These are phyloP conservation scores for Sialia sialis DNA, from an alignment of 2,113 vertebrate species.

Conservation along the genomic window DNA sequence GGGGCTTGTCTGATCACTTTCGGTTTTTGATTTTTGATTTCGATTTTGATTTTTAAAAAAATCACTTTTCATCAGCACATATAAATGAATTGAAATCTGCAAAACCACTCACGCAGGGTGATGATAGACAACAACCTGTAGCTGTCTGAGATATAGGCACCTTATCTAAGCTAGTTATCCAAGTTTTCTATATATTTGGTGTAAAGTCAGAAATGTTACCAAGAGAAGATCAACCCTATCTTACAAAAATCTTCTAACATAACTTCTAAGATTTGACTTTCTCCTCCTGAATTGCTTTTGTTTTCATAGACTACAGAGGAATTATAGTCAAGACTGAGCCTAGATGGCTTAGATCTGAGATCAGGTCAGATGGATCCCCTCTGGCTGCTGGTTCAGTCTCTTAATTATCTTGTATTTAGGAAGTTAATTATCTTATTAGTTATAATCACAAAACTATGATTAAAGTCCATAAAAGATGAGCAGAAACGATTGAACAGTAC, in stretches of 20 bases:
- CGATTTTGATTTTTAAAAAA: background rate
- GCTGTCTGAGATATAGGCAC: background rate
- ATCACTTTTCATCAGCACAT: background rate
- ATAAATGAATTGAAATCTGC: background rate
- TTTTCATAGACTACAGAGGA: background rate
- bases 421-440: constrained; percentile 16
- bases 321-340: background rate
- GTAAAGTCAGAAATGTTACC: background rate
- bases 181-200: background rate
- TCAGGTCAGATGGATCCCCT: constrained; percentile 20
- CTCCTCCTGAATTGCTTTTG: background rate
- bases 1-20: background rate
- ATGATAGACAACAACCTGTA: background rate
- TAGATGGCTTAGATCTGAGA: background rate
- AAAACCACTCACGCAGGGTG: fast-evolving
- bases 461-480: constrained; percentile 2
- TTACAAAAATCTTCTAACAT: background rate
- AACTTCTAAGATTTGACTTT: background rate
- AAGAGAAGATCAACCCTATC: background rate
- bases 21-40: background rate
- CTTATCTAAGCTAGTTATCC: background rate
- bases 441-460: constrained; percentile 17
- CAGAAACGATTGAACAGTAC: background rate
- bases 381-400: background rate
- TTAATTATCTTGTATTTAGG: background rate